phyloP scores from a whole-genome alignment of 2,113 vertebrate genomes.

The Mesocricetus auratus region DNA sequence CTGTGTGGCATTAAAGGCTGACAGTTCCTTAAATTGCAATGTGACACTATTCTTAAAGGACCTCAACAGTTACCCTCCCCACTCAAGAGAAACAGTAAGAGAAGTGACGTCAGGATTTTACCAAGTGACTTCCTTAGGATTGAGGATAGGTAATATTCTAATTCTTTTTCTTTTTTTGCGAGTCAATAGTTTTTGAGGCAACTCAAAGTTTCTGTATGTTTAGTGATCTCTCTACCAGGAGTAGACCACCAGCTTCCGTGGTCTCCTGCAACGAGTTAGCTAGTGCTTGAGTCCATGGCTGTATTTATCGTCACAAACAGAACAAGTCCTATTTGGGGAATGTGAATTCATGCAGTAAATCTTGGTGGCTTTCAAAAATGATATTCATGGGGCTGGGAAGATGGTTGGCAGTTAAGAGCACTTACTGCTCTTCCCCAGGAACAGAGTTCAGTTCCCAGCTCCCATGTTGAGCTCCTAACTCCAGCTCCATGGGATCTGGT shows the following conservation, averaged over 20 bases:
- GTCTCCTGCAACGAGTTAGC: slow-evolving; percentile 89
- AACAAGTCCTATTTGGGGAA: slow-evolving; percentile 90
- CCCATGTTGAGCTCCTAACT: background rate
- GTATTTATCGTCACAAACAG: slow-evolving; percentile 89
- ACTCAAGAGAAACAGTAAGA: slow-evolving; percentile 35
- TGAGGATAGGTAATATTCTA: slow-evolving; percentile 43
- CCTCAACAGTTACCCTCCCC: slow-evolving; percentile 17
- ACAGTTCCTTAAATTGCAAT: slow-evolving; percentile 49
- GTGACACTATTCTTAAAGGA: slow-evolving; percentile 45
- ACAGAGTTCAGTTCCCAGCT: background rate
- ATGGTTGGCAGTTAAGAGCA: background rate
- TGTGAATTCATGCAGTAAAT: slow-evolving; percentile 91
- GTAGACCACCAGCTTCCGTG: slow-evolving; percentile 90
- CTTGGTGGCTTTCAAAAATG: slow-evolving; percentile 73
- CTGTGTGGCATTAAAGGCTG: slow-evolving; percentile 40
- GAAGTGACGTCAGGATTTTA: slow-evolving; percentile 31
- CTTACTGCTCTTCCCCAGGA: too few species aligned
- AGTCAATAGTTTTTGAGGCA: slow-evolving; percentile 28
- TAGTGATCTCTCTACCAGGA: slow-evolving; percentile 94
- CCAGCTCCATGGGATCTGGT: background rate
- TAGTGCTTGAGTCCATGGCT: slow-evolving; percentile 90
- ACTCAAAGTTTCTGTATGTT: slow-evolving; percentile 86
- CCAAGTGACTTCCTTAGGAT: slow-evolving; percentile 20
- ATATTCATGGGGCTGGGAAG: background rate
- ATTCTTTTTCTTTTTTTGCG: slow-evolving; percentile 31